A percentile compares a stretch with the other conserved stretches of the same genome.
Evolutionary conservation across 1,140 invertebrate species (phyloP).

Genomic region (Rhopalosiphum padi): DNA sequence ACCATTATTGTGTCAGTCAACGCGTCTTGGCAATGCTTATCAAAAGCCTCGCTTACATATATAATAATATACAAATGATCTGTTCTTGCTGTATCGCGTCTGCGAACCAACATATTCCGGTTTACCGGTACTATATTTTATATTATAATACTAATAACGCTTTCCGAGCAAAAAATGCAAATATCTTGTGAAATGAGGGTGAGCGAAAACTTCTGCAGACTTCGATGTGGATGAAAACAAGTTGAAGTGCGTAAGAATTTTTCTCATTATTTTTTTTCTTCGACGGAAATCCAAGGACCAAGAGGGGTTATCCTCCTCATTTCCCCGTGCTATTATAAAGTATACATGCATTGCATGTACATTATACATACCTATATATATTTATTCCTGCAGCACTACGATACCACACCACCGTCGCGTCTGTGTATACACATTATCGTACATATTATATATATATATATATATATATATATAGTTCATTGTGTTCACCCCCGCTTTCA

Average conservation of each 20-base stretch:
- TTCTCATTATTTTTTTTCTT: conserved; percentile 44
- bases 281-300: neutral
- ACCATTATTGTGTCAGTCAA: neutral
- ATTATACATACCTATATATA: neutral
- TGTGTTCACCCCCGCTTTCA: conserved; percentile 42
- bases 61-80: neutral
- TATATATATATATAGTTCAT: conserved; percentile 29
- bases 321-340: neutral
- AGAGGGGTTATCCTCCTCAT: neutral
- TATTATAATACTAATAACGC: neutral
- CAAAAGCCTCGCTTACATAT: neutral
- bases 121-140: neutral
- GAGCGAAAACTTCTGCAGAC: neutral
- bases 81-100: neutral
- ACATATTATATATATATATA: neutral
- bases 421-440: neutral
- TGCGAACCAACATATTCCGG: neutral
- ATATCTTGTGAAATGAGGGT: neutral
- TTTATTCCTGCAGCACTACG: neutral
- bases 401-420: neutral
- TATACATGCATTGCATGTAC: neutral
- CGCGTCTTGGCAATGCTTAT: neutral
- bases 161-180: neutral
- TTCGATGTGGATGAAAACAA: neutral
- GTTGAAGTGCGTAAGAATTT: conserved; percentile 29